Percentiles rank a stretch among this genome's conserved stretches.
These are phyloP conservation scores for Ormyrus pomaceus DNA, from an alignment of 2,888 invertebrate genomes.

Conservation along the genomic window DNA sequence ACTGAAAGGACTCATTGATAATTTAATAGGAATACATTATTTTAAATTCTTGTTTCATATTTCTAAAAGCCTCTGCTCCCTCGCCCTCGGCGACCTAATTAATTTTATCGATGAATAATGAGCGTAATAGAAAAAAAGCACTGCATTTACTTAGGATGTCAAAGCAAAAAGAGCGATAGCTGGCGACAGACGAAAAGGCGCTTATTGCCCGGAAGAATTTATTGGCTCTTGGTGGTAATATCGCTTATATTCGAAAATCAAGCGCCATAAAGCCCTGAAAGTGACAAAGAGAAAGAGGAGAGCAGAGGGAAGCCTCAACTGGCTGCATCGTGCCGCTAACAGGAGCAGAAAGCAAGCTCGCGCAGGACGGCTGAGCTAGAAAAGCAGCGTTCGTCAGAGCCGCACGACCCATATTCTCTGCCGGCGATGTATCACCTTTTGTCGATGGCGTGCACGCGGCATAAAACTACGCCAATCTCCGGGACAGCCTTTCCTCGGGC, in stretches of 20 bases:
- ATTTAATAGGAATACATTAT: too few relatives aligned
- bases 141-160: too few relatives aligned
- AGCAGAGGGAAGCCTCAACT: neutral
- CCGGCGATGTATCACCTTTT: constrained; percentile 25
- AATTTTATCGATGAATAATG: neutral
- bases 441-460: constrained; percentile 2
- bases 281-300: neutral
- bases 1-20: too few relatives aligned
- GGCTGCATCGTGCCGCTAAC: neutral
- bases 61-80: too few relatives aligned
- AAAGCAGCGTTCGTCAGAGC: constrained; percentile 2
- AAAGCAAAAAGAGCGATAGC: neutral
- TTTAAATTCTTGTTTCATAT: too few relatives aligned
- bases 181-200: neutral
- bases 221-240: constrained; percentile 9
- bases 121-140: neutral
- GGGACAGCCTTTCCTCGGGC: too few relatives aligned
- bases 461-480: constrained; percentile 36
- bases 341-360: too few relatives aligned
- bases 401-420: constrained; percentile 21
- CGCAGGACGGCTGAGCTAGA: neutral
- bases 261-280: constrained; percentile 15
- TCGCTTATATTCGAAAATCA: constrained; percentile 13
- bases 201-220: constrained; percentile 10
- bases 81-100: neutral